These are phyloP conservation scores for Pollenia amentaria DNA, from an alignment of 2,888 invertebrate genomes.

Conservation along the genomic window DNA sequence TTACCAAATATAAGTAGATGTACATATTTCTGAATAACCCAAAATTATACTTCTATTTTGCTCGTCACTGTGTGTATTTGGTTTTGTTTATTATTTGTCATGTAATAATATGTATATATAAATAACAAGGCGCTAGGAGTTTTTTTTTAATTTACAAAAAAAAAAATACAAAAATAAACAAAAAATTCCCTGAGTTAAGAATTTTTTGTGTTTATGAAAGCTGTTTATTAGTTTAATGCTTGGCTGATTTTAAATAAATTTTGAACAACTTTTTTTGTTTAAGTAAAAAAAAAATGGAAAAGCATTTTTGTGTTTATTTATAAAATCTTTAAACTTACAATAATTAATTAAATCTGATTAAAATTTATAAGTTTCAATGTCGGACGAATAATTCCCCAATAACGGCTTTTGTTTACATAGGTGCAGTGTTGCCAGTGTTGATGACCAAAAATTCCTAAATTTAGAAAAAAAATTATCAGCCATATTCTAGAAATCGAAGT, in stretches of 20 bases:
- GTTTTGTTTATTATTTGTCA: background rate
- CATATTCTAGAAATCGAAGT: too few relatives aligned
- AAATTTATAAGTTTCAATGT: too few relatives aligned
- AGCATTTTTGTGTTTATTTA: too few relatives aligned
- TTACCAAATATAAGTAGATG: too few relatives aligned
- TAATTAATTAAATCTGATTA: too few relatives aligned
- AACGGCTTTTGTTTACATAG: too few relatives aligned
- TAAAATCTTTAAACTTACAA: too few relatives aligned
- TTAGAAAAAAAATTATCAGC: too few relatives aligned
- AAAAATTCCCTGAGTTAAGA: constrained; percentile 13
- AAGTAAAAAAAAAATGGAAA: background rate
- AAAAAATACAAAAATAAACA: background rate
- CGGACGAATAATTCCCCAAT: too few relatives aligned
- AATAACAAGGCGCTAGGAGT: constrained; percentile 40
- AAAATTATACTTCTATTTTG: background rate
- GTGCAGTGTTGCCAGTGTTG: too few relatives aligned
- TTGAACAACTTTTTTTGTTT: constrained; percentile 13
- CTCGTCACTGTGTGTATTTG: background rate
- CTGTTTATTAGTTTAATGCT: constrained; percentile 64
- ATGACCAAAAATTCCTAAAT: too few relatives aligned
- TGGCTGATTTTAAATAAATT: constrained; percentile 33
- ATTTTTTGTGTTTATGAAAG: constrained; percentile 4
- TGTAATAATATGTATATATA: background rate
- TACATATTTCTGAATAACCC: background rate
- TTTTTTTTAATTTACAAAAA: background rate